Base-by-base conservation (phyloP, 1,140 invertebrate genomes). In the Macrobrachium nipponense region DNA sequence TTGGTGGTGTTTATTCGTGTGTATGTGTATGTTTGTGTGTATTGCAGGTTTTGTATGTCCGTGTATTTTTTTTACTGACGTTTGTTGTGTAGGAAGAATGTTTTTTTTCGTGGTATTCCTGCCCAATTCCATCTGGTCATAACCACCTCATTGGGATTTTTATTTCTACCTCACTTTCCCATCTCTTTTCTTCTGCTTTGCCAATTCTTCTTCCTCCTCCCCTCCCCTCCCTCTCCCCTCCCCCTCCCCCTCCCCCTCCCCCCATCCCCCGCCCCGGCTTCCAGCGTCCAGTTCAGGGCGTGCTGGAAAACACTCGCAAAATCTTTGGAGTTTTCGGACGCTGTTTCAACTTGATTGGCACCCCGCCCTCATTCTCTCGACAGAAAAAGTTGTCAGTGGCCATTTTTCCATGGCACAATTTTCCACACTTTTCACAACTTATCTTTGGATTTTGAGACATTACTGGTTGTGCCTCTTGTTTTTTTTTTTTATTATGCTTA, bases 301-400 rank as follows among this genome's bases (percentile, higher is more conserved):
- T 15, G 76, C 44, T 60, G 77, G 77, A 61, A 80, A 70, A 80
- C 66, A 73, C 77, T 72, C 43, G 68, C 27, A 59, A 70, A 72
- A 80, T 86, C 77, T 86, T 77, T 79, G 11, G 64, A 43, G 58
- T 72, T 44, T 86, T 79, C 76, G 77, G 68, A 80, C 83, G 18
- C 83, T 80, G 83, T 86, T 86, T 86, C 83, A 86, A 86, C 83
- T 80, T 86, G 77, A 86, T 72, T 86, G 83, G 83, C 83, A 86
- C 77, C 68, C 51, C 77, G 73, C 83, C 83, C 68, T 86, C 83
- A 86, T 79, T 73, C 77, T 64, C 77, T 64, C 68, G 76, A 80
- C 83, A 64, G 62, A 79, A 85, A 85, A 85, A 85, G 75, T 70
- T 85, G 82, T 85, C 82, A 58, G 76, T 70, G 75, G 76, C 82